phyloP scores from a whole-genome alignment of 2,888 invertebrate species.

The Ypsolopha sequella region DNA sequence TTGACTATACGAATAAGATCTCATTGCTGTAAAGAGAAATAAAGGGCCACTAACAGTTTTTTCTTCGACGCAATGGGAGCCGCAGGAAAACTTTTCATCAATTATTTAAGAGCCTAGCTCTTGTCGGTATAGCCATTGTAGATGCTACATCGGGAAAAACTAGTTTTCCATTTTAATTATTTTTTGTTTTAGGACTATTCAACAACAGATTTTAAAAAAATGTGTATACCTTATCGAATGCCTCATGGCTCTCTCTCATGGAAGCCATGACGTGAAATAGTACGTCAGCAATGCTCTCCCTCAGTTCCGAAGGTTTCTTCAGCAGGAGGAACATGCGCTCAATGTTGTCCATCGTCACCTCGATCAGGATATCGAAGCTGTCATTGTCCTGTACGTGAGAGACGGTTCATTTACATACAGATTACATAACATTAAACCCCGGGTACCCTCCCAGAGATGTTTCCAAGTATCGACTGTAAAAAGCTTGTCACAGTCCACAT shows the following conservation, averaged over 20 bases:
- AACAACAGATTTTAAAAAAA: not conserved
- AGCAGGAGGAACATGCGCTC: conserved; percentile 70
- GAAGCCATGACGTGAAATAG: conserved; percentile 75
- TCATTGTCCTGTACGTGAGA: conserved; percentile 46
- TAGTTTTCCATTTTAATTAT: too few species aligned
- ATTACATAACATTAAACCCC: not conserved
- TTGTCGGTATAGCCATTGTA: too few species aligned
- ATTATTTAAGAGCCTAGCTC: too few species aligned
- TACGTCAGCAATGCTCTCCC: conserved; percentile 69
- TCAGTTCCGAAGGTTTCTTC: conserved; percentile 64
- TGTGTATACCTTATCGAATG: conserved; percentile 69
- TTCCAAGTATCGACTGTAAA: not conserved
- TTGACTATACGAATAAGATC: too few species aligned
- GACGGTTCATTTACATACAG: too few species aligned
- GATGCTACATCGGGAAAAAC: too few species aligned
- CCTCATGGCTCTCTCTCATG: conserved; percentile 69
- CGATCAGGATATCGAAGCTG: conserved; percentile 66
- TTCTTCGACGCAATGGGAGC: too few species aligned
- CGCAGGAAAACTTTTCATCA: too few species aligned
- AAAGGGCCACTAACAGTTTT: too few species aligned
- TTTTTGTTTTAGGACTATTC: too few species aligned
- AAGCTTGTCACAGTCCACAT: not conserved
- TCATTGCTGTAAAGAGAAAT: too few species aligned
- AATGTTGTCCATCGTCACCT: conserved; percentile 73
- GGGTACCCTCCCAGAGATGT: not conserved